Evolutionary conservation across 2,888 invertebrate genomes (phyloP), one percentile per base, ranked within the genome.

Genomic region (Pinctada fucata): DNA sequence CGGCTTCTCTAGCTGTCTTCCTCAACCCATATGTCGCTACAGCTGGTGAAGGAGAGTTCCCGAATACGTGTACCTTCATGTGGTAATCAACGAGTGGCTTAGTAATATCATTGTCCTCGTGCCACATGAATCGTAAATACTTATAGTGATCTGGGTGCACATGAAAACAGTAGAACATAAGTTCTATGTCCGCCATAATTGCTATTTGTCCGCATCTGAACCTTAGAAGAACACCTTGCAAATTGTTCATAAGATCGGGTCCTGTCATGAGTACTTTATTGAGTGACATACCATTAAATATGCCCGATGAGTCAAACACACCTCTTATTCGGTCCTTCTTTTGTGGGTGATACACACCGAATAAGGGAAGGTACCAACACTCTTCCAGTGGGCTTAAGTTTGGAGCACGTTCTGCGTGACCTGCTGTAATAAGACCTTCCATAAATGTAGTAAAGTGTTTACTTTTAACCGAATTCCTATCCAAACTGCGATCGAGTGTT

Each of bases 71-170:
- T 5, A 79, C 79, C 49, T 67, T 71, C 82, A 82, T 82, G 3
- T 76, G 63, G 69, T 84, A 84, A 16, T 81, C 80, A 3, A 64
- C 68, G 3, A 76, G 8, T 10, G 49, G 63, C 52, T 77, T 75
- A 8, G 64, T 31, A 47, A 72, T 49, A 50, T 76, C 58, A 65
- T 79, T 79, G 70, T 82, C 48, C 48, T 68, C 47, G 13, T 68
- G 68, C 47, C 3, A 68, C 3, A 68, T 4, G 13, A 68, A 91
- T 96, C 96, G 13, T 31, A 68, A 68, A 45, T 31, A 68, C 45
- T 45, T n/a, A 13, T 1, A 4, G 68, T 68, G 68, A 68, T 68
- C 68, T 45, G 16, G 52, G 10, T 66, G 6, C 2, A 83, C 79
- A 16, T 47, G 52, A 75, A 83, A 82, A 6, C 65, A 72, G 48